These are phyloP conservation scores for Hofmannophila pseudospretella DNA, from an alignment of 2,888 invertebrate species.

Conservation along the genomic window DNA sequence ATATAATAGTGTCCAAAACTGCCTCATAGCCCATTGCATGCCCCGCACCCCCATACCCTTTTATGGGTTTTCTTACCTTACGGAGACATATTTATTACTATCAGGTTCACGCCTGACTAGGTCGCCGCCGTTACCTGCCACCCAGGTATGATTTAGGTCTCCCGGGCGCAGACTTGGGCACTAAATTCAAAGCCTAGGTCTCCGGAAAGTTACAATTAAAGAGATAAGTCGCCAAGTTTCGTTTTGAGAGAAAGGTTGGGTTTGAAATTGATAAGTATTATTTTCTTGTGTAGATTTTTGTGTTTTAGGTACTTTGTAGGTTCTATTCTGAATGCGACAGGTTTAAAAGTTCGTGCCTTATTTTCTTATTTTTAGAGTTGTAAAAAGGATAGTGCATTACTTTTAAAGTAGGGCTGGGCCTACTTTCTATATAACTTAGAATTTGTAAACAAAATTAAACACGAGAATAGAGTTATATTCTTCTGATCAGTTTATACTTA, in stretches of 20 bases:
- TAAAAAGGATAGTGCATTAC: too few relatives aligned
- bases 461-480: too few relatives aligned
- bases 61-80: conserved; percentile 22
- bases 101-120: conserved; percentile 49
- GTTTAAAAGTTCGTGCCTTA: too few relatives aligned
- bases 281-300: neutral
- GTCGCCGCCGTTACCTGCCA: conserved; percentile 44
- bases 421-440: too few relatives aligned
- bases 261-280: neutral
- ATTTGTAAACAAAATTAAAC: too few relatives aligned
- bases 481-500: too few relatives aligned
- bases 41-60: conserved; percentile 23
- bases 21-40: conserved; percentile 39
- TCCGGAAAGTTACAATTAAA: conserved; percentile 14
- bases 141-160: conserved; percentile 55
- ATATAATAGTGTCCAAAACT: conserved; percentile 10
- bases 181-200: conserved; percentile 45
- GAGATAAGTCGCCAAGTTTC: neutral
- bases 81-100: conserved; percentile 52
- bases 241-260: neutral
- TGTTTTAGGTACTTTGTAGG: too few relatives aligned
- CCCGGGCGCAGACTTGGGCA: conserved; percentile 40
- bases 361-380: too few relatives aligned
- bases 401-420: too few relatives aligned
- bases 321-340: too few relatives aligned